Base-by-base conservation (phyloP, 2,888 invertebrate genomes). In the Venusia cambrica region DNA sequence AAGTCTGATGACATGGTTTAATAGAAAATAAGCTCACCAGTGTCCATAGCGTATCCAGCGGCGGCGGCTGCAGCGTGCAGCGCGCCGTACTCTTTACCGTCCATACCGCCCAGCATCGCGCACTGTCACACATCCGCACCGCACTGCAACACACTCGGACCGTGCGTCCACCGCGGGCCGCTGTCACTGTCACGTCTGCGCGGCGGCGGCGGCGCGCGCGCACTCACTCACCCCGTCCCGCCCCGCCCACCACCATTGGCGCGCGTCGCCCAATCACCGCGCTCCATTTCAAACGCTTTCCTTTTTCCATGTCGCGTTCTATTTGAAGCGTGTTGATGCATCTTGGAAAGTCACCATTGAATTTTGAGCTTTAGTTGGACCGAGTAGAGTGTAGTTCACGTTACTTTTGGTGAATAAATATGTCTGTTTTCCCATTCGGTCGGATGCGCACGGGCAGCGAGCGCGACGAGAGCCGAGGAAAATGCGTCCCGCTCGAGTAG, bases 31-130 rank as follows among this genome's bases (percentile, higher is more conserved):
- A 11, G 62, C 77, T 67, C 41, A 79, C 84, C 79, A 31, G 72
- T 44, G 1, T 84, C 84, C 83, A 84, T 81, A 18, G 81, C 62
- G 62, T 84, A 84, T 0, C 74, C 73, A 1, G 81, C 83, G 39
- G 80, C 81, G 36, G 83, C 81, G 38, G 81, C 81, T 27, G 81
- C 83, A 9, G 83, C 85, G 45, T 84, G 85, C 73, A 85, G 75
- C 69, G 84, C 83, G 45, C 85, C 84, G 69, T 84, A 87, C 70
- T 87, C 85, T 71, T 87, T 87, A 54, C 85, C 84, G 61, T 84
- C 84, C 85, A 87, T 87, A 25, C 75, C 79, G 46, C 78, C 83
- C 63, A 84, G 69, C 85, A 85, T 84, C 75, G 64, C 73, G 56
- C 69, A 63, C 63, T 57, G 52, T 53, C 70, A 70, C 68, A 52